phyloP scores from a whole-genome alignment of 2,113 vertebrate genomes.

The Neofelis nebulosa region DNA sequence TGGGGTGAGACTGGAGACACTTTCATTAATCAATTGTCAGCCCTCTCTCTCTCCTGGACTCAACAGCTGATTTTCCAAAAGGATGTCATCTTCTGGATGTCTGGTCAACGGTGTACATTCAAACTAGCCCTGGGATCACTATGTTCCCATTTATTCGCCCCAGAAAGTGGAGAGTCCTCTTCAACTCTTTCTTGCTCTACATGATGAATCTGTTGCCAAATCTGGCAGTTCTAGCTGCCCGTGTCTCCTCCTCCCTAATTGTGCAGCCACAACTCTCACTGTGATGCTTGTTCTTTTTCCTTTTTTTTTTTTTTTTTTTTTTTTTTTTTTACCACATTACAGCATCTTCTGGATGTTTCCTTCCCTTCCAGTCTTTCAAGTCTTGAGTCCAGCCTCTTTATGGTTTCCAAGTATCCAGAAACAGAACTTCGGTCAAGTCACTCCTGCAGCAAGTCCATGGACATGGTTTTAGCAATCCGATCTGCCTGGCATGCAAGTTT shows the following conservation, averaged over 20 bases:
- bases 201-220: background rate
- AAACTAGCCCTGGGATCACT: background rate
- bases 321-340: background rate
- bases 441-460: accelerated
- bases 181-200: background rate
- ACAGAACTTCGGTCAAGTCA: background rate
- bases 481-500: background rate
- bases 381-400: background rate
- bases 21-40: background rate
- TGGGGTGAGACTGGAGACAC: background rate
- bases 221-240: background rate
- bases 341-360: background rate
- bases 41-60: background rate
- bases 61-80: background rate
- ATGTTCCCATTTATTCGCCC: background rate
- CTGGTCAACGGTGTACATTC: background rate
- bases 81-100: background rate
- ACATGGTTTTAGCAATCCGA: no score
- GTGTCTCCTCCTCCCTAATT: background rate
- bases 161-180: background rate
- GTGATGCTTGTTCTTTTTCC: background rate
- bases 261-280: accelerated
- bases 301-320: no score
- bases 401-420: background rate
- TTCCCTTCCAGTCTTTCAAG: background rate